Evolutionary conservation across 2,113 vertebrate genomes (phyloP), one percentile per base, ranked within the genome.

Genomic region (Grammomys dolichurus): DNA sequence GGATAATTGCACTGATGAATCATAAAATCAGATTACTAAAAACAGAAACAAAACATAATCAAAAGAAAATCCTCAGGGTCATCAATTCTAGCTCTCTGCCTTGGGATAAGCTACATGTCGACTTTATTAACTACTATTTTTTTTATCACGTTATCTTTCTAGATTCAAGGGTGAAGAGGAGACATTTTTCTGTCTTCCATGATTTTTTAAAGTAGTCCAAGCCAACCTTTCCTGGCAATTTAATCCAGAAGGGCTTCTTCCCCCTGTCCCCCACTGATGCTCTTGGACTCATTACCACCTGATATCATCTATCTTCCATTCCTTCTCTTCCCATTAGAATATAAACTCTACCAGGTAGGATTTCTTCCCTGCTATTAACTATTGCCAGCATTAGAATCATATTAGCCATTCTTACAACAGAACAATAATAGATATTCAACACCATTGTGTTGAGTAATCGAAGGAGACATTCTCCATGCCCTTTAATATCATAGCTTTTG

Each of bases 71-170:
- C 33, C n/a, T 33, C 26, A 60, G 73, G 51, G 60, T 87, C 28
- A 77, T 90, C 87, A 91, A 92, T 73, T 1, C 67, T 0, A 88
- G 12, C 0, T 46, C 40, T 69, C 91, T 91, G 65, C 36, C 63
- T 73, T 63, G 20, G 26, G 13, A 56, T 75, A 77, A 48, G 43
- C 33, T 48, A 95, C 19, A 36, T 3, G 7, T 54, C 56, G 78
- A 69, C 12, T 58, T 81, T 24, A 82, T 89, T 85, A 92, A 90
- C 63, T 89, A 91, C 69, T 33, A 56, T 81, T 94, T 80, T 81
- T 85, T 33, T 16, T 92, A 14, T 40, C 7, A 1, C 36, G 69
- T 80, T 51, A 51, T 36, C 87, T 65, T 58, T 17, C 31, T 87
- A 85, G 33, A 78, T 87, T 40, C 24, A 33, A 60, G 46, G 43